Evolutionary conservation across 2,797 vertebrate species (phyloP), one percentile per base, ranked within the genome.

Genomic region (Pagetopsis macropterus): DNA sequence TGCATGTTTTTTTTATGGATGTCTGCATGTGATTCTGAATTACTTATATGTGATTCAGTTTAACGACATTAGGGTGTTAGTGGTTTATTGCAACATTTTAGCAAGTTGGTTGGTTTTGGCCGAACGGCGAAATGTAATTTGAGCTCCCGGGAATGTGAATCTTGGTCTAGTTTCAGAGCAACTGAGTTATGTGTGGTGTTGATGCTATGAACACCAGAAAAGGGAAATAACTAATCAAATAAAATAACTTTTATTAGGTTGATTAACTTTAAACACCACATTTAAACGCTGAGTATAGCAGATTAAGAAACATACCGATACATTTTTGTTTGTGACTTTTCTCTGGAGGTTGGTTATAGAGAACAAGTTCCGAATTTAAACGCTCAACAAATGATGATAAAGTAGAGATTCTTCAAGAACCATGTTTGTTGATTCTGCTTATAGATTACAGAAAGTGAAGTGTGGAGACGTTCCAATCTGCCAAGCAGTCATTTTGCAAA

Each of bases 61-160:
- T 9, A 3, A 41, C 33, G 17, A 46, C 31, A 27, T 31, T 3
- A 50, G 72, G 59, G 48, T 31, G 49, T 65, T 59, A 79, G 48
- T 46, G 76, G 63, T 60, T 73, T 44, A 61, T 60, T 61, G 19
- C 15, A 72, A 0, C 10, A 0, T 56, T 59, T 70, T 52, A 50
- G 43, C 13, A 5, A 7, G 2, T 41, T 21, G 12, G 48, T 61
- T 55, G 15, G 21, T 46, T 74, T 74, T 65, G 75, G 60, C 44
- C 14, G 60, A 62, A 56, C 40, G 37, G 52, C 59, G 17, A 43
- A 72, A 58, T 52, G 48, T 73, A 19, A 50, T 17, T 16, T 45
- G 14, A 55, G 23, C 17, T 67, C 16, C 27, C 15, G 55, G 71
- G 52, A 55, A 65, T 37, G 48, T 44, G 44, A 23, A 0, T 65